Base-by-base conservation (phyloP, 2,797 vertebrate genomes). In the Cryptoblepharus egeriae region DNA sequence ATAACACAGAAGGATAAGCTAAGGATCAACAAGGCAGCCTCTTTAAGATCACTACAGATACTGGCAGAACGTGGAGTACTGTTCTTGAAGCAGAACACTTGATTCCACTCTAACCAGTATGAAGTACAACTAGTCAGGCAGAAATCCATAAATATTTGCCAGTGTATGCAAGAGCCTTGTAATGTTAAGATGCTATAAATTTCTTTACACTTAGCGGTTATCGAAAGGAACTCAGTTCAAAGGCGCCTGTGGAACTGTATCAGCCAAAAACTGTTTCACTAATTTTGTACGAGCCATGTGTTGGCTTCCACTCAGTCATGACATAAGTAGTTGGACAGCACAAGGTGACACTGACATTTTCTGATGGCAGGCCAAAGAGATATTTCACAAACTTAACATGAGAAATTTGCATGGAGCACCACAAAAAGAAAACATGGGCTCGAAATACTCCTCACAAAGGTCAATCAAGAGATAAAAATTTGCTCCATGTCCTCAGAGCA, bases 341-440 rank as follows among this genome's bases (percentile, higher is more conserved):
- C 60, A 71, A 74, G 73, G 78, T 85, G 71, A 80, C 77, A 71
- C 45, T 85, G 67, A 80, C 58, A 80, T 42, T 80, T 64, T 85
- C 32, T 85, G 72, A 57, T 76, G n/a, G n/a, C 58, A 39, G 35
- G 72, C n/a, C 65, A 80, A 70, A 71, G 30, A 85, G 77, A 77
- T 72, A 73, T 64, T 83, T 77, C 75, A 78, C 45, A 83, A 73
- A 72, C 65, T n/a, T 63, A 69, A 69, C 70, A 39, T 78, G 75
- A 72, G 68, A 77, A 83, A 73, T 78, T 65, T 72, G 37, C 69
- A 78, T 73, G 58, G 69, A 42, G 24, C 37, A 58, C 42, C 64
- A 32, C 32, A 39, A 75, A 75, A 67, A 67, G 35, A 28, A 65
- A 76, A 45, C 22, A 61, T 37, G 30, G n/a, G 16, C 64, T 57